Percentiles rank a stretch among this genome's conserved stretches.
phyloP scores from a whole-genome alignment of 2,888 invertebrate species.

The Piscicola geometra region DNA sequence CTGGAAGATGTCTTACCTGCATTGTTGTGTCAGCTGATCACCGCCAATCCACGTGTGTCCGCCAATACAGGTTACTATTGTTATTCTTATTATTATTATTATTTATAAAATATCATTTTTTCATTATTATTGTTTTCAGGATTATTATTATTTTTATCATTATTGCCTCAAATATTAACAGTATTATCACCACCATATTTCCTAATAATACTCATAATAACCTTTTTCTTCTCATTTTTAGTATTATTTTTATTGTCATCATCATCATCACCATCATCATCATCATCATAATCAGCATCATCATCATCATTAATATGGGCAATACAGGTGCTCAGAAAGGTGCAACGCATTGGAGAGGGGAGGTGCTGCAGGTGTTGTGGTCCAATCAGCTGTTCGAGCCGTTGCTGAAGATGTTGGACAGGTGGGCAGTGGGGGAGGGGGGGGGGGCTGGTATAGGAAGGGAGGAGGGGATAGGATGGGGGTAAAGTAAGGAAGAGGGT shows the following conservation, averaged over 20 bases:
- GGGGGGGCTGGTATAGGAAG: too few relatives aligned
- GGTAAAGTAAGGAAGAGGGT: too few relatives aligned
- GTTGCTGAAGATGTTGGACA: too few relatives aligned
- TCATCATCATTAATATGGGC: too few relatives aligned
- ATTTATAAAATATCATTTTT: neutral
- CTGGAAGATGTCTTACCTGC: neutral
- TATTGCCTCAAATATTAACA: neutral
- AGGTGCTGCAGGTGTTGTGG: neutral
- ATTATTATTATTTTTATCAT: conserved; percentile 7
- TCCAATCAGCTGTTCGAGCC: too few relatives aligned
- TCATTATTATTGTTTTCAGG: neutral
- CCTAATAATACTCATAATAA: neutral
- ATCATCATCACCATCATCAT: too few relatives aligned
- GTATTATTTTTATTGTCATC: neutral
- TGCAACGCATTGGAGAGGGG: neutral
- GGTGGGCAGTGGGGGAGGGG: too few relatives aligned
- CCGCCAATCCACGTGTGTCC: neutral
- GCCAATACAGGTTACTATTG: too few relatives aligned
- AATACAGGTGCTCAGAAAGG: neutral
- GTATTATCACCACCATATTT: neutral
- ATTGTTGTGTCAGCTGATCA: neutral
- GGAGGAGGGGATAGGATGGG: too few relatives aligned
- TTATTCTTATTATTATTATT: neutral
- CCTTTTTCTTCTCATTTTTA: neutral
- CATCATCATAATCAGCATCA: too few relatives aligned